These are phyloP conservation scores for Poeciliopsis occidentalis DNA, from an alignment of 2,113 vertebrate genomes.

Conservation along the genomic window DNA sequence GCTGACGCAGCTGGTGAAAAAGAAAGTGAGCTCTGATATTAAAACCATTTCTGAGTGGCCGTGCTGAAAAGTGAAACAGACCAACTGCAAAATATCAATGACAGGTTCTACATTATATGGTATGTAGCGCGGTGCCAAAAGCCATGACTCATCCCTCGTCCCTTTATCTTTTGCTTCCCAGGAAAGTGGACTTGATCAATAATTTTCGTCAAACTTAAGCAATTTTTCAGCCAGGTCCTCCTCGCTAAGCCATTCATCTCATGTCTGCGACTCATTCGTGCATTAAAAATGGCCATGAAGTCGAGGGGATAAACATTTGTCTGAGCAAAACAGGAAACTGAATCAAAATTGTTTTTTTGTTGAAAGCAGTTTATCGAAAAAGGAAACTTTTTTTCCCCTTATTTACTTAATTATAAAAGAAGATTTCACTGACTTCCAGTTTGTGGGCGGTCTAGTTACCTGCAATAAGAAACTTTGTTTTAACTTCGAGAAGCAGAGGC, in stretches of 20 bases:
- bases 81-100: constrained; percentile 13
- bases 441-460: too few species aligned
- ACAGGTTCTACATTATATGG: constrained; percentile 11
- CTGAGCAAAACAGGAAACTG: neutral
- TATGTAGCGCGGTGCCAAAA: neutral
- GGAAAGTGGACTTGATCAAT: neutral
- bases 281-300: neutral
- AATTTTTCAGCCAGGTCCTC: neutral
- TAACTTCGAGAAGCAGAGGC: neutral
- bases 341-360: neutral
- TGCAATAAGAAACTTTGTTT: too few species aligned
- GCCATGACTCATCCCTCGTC: neutral
- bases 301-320: too few species aligned
- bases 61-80: constrained; percentile 26
- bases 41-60: constrained; percentile 12
- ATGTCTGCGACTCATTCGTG: neutral
- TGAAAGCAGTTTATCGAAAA: neutral
- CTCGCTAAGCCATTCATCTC: neutral
- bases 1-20: neutral
- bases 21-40: constrained; percentile 7
- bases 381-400: neutral
- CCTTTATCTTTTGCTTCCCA: neutral
- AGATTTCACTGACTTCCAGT: too few species aligned
- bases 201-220: neutral
- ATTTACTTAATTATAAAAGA: too few species aligned